Conservation (phyloP, 2,113 vertebrate genomes). For the Nestor notabilis region DNA sequence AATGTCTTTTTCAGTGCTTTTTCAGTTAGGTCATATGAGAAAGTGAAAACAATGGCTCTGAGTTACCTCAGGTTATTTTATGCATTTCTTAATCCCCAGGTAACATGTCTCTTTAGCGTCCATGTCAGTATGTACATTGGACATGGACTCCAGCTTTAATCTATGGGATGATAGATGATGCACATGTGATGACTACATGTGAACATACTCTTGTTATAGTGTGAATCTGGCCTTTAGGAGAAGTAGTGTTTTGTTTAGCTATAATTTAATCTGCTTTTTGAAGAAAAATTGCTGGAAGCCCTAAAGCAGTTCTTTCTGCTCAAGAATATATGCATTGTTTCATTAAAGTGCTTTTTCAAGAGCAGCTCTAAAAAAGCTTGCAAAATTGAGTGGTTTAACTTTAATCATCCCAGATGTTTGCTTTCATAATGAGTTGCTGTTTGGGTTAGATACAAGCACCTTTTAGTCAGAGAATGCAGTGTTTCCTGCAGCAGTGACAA, state of each 20-base stretch:
- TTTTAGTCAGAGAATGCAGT: not conserved
- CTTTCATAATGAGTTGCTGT: not conserved
- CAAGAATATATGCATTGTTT: not conserved
- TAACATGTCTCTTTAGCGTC: not conserved
- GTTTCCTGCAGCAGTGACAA: not conserved
- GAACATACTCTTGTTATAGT: not conserved
- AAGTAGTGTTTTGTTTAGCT: slow-evolving; percentile 7
- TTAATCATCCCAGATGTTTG: slow-evolving; percentile 11
- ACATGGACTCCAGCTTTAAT: not conserved
- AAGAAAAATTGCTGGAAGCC: not conserved
- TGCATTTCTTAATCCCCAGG: not conserved
- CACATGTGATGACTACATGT: not conserved
- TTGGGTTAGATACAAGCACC: not conserved
- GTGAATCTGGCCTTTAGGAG: not conserved
- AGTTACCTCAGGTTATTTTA: not conserved
- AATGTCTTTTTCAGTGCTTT: not conserved
- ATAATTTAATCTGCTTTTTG: not conserved
- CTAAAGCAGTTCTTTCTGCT: not conserved
- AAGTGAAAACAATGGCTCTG: not conserved
- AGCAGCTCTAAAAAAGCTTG: not conserved
- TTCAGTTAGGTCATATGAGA: not conserved
- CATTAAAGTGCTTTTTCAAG: slow-evolving; percentile 6
- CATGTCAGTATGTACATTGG: not conserved
- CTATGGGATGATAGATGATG: not conserved
- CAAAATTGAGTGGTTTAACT: not conserved